Percentiles rank a stretch among this genome's conserved stretches.
These are phyloP conservation scores for Eidolon dupreanum DNA, from an alignment of 2,797 vertebrate species.

Conservation along the genomic window DNA sequence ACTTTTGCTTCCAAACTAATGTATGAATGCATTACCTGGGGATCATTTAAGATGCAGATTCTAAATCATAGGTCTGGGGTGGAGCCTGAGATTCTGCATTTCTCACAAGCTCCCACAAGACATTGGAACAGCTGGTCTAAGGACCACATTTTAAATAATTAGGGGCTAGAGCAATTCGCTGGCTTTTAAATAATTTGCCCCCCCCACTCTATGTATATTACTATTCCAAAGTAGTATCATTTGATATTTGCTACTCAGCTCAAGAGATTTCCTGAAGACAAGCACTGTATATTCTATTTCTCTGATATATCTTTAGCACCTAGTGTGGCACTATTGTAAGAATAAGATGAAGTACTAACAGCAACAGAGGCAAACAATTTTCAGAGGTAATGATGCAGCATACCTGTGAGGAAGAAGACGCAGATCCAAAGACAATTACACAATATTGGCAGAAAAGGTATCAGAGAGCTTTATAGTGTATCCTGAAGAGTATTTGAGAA, in stretches of 20 bases:
- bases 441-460: background rate
- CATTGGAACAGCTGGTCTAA: background rate
- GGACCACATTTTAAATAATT: background rate
- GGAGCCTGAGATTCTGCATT: background rate
- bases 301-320: background rate
- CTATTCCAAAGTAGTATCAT: background rate
- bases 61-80: background rate
- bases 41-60: background rate
- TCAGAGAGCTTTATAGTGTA: background rate
- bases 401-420: background rate
- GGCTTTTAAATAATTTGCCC: background rate
- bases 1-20: background rate
- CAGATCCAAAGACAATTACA: background rate
- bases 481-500: background rate
- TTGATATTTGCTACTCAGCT: background rate
- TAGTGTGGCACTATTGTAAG: rapidly evolving
- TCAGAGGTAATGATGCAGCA: background rate
- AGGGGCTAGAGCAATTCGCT: background rate
- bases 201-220: background rate
- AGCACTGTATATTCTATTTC: background rate
- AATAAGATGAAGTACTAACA: background rate
- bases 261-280: background rate
- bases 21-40: too few relatives aligned
- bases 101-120: background rate
- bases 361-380: background rate